Base-by-base conservation (phyloP, 2,113 vertebrate species). In the Rutilus rutilus region DNA sequence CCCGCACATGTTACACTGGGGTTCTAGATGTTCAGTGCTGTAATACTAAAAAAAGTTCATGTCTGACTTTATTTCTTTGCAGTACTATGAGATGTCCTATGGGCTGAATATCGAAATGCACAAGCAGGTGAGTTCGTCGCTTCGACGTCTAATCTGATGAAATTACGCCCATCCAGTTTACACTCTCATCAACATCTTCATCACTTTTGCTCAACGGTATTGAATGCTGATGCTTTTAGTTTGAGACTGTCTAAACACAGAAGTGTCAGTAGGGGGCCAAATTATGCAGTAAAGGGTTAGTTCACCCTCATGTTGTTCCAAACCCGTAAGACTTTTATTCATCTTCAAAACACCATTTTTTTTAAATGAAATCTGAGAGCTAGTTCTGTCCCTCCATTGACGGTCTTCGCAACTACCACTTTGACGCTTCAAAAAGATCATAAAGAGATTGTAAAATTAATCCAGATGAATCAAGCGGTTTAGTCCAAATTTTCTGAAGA, bases 101-200 rank as follows among this genome's bases (percentile, higher is more conserved):
- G 96, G 96, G 84, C 91, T 97, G 89, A 97, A 97, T 82, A 97
- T 97, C 23, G 96, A 97, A 93, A 97, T 97, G 96, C 96, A 97
- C 93, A 97, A 97, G 90, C 96, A 97, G 83, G 88, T 89, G 52
- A 85, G 85, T 79, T 8, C 3, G 6, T 23, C 7, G 6, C 19
- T 7, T 57, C 19, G 3, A 17, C 2, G 45, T 19, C 67, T 62
- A 15, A 73, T 73, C 69, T n/a, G 21, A 73, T 33, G 15, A 10
- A 73, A n/a, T 25, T 75, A 19, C 17, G 17, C 39, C 39, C 6
- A 21, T 60, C 21, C 67, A 27, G 25, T 27, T 76, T 76, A 52
- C 7, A 76, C 0, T 14, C 15, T 47, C 30, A 33, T 33, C 33
- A 33, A 33, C 45, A 50, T 52, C 45, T 76, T 76, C 74, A 52